These are phyloP conservation scores for Metopolophium dirhodum DNA, from an alignment of 1,140 invertebrate species.

Conservation along the genomic window DNA sequence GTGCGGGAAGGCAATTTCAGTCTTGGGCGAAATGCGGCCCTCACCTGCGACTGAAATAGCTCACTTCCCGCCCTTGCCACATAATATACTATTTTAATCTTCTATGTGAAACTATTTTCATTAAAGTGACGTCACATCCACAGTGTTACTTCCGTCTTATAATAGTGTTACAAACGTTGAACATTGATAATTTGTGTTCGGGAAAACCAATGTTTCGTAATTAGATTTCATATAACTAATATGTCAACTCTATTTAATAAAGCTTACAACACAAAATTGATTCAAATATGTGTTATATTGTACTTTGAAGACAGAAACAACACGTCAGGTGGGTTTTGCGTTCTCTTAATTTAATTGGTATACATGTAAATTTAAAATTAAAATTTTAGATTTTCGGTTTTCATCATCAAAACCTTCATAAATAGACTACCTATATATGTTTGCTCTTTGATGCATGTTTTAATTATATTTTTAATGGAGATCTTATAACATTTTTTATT, in stretches of 20 bases:
- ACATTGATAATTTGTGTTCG: too few species aligned
- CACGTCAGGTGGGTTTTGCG: too few species aligned
- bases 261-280: neutral
- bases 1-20: too few species aligned
- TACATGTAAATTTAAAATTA: neutral
- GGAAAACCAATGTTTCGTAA: neutral
- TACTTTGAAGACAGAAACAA: neutral
- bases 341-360: neutral
- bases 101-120: neutral
- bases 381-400: neutral
- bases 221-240: neutral
- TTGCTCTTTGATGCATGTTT: neutral
- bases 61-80: too few species aligned
- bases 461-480: neutral
- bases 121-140: neutral
- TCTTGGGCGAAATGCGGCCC: too few species aligned
- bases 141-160: neutral
- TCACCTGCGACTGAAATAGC: too few species aligned
- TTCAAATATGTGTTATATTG: neutral
- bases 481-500: neutral
- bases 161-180: neutral
- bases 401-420: neutral
- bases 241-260: neutral
- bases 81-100: neutral
- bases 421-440: neutral